Evolutionary conservation across 2,113 vertebrate species (phyloP).

Genomic region (Gobius niger): DNA sequence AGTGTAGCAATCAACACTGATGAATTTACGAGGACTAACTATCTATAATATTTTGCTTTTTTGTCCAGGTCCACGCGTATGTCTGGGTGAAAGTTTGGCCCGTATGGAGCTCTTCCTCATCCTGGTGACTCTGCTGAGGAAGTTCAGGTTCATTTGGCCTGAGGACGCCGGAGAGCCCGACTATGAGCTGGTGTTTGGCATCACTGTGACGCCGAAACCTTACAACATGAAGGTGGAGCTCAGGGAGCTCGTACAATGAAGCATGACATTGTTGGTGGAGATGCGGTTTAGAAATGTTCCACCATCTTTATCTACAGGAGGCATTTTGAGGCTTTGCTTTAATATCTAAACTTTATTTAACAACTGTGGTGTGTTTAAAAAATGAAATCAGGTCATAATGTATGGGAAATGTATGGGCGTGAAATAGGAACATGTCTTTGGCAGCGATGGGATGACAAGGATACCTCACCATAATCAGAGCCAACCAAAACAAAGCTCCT

Average conservation of each 20-base stretch:
- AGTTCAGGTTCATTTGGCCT: constrained; percentile 54
- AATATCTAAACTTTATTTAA: too few relatives aligned
- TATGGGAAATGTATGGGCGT: too few relatives aligned
- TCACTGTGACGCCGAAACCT: constrained; percentile 41
- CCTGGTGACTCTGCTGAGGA: constrained; percentile 44
- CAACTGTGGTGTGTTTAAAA: too few relatives aligned
- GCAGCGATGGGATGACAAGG: too few relatives aligned
- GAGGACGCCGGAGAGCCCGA: constrained; percentile 49
- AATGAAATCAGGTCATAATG: too few relatives aligned
- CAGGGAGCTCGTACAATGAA: background rate
- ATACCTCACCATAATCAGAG: too few relatives aligned
- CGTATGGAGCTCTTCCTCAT: constrained; percentile 61
- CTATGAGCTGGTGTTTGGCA: constrained; percentile 34
- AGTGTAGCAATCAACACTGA: background rate
- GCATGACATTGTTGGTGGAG: too few relatives aligned
- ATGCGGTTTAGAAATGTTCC: too few relatives aligned
- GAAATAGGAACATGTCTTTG: too few relatives aligned
- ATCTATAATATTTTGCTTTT: background rate
- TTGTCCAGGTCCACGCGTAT: constrained; percentile 54
- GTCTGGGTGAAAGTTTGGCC: constrained; percentile 56
- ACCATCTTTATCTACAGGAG: too few relatives aligned
- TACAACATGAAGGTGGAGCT: constrained; percentile 46
- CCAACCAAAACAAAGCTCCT: too few relatives aligned
- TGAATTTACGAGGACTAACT: background rate
- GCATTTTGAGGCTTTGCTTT: too few relatives aligned